Percentiles rank a stretch among this genome's conserved stretches.
Conservation (phyloP, 2,797 vertebrate genomes). For the Hippoglossus hippoglossus region DNA sequence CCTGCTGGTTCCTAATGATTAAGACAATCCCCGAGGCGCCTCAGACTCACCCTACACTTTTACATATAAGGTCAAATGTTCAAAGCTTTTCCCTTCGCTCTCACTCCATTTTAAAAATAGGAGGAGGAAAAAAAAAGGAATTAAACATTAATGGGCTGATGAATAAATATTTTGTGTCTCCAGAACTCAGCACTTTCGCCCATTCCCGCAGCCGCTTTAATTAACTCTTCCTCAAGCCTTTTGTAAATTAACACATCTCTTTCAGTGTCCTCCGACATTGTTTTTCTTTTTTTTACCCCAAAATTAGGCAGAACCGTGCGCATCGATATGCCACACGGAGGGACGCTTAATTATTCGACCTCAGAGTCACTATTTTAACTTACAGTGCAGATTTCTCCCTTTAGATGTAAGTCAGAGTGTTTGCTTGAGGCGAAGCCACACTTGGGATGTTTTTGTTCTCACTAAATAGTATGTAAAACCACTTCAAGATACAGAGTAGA, state of each 20-base stretch:
- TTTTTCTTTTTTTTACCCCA: slow-evolving; percentile 44
- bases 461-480: slow-evolving; percentile 49
- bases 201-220: slow-evolving; percentile 76
- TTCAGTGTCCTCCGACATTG: slow-evolving; percentile 71
- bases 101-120: slow-evolving; percentile 70
- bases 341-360: slow-evolving; percentile 71
- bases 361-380: slow-evolving; percentile 75
- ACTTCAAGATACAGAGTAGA: slow-evolving; percentile 29
- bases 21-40: slow-evolving; percentile 69
- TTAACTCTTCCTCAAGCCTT: slow-evolving; percentile 79
- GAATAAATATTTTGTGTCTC: slow-evolving; percentile 85
- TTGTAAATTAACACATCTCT: slow-evolving; percentile 79
- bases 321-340: slow-evolving; percentile 51
- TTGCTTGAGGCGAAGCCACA: slow-evolving; percentile 58
- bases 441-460: slow-evolving; percentile 64
- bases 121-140: slow-evolving; percentile 40
- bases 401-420: slow-evolving; percentile 56
- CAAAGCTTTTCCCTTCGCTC: slow-evolving; percentile 73
- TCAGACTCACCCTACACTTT: slow-evolving; percentile 75
- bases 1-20: slow-evolving; percentile 70
- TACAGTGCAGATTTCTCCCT: slow-evolving; percentile 63
- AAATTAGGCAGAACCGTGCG: slow-evolving; percentile 50
- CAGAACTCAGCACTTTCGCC: slow-evolving; percentile 79
- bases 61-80: slow-evolving; percentile 84
- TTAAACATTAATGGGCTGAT: slow-evolving; percentile 83